Evolutionary conservation across 1,140 invertebrate species (phyloP).

Genomic region (Chironomus tepperi): DNA sequence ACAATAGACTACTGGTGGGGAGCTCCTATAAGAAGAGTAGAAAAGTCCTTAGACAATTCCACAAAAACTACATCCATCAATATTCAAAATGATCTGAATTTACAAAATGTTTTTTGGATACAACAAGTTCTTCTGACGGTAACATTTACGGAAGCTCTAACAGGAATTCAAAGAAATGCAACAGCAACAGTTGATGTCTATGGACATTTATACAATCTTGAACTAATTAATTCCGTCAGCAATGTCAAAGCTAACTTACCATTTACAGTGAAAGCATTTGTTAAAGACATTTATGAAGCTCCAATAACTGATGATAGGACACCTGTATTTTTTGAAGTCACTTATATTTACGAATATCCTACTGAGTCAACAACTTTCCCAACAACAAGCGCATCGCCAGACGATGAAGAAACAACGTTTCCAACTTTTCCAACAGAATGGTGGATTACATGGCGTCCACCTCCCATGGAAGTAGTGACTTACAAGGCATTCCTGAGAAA

Average conservation of each 20-base stretch:
- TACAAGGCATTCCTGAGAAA: neutral
- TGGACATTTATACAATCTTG: slow-evolving; percentile 71
- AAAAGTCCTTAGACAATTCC: neutral
- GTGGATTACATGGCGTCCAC: neutral
- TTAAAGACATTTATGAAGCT: neutral
- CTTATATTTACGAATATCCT: neutral
- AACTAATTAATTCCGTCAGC: slow-evolving; percentile 68
- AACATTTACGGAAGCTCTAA: slow-evolving; percentile 69
- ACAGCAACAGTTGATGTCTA: slow-evolving; percentile 64
- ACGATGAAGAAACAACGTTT: too few relatives aligned
- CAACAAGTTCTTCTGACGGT: slow-evolving; percentile 69
- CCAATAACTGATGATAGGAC: slow-evolving; percentile 22
- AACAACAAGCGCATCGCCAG: too few relatives aligned
- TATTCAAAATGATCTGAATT: slow-evolving; percentile 51
- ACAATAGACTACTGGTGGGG: slow-evolving; percentile 46
- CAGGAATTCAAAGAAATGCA: slow-evolving; percentile 71
- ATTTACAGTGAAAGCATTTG: slow-evolving; percentile 68
- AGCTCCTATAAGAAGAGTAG: neutral
- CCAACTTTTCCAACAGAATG: too few relatives aligned
- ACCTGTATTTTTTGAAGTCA: neutral
- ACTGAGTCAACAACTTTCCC: too few relatives aligned
- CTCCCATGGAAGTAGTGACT: neutral
- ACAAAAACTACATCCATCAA: slow-evolving; percentile 62
- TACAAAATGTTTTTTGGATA: slow-evolving; percentile 54
- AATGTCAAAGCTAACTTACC: slow-evolving; percentile 80